Evolutionary conservation across 2,797 vertebrate species (phyloP).

Genomic region (Rhincodon typus): DNA sequence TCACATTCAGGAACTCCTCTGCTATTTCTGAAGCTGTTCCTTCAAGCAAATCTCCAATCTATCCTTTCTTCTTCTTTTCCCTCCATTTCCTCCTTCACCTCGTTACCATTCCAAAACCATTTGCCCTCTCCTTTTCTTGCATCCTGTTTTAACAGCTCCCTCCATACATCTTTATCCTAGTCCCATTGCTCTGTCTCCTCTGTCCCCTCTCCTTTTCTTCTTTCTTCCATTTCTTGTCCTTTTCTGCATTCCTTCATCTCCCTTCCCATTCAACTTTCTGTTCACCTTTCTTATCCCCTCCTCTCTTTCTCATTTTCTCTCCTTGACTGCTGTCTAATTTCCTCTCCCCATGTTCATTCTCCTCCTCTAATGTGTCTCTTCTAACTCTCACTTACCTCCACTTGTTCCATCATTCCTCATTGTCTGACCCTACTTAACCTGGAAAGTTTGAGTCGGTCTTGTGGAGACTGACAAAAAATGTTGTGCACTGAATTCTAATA

Average conservation of each 20-base stretch:
- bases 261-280: background rate
- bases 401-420: background rate
- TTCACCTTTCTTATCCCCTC: background rate
- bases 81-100: too few species aligned
- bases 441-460: background rate
- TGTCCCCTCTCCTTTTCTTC: background rate
- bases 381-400: background rate
- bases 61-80: background rate
- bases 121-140: background rate
- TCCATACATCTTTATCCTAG: background rate
- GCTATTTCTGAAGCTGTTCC: background rate
- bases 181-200: background rate
- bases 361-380: background rate
- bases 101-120: too few species aligned
- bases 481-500: background rate
- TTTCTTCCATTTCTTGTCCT: too few species aligned
- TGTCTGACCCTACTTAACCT: background rate
- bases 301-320: background rate
- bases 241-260: background rate
- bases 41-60: background rate
- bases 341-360: background rate
- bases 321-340: background rate
- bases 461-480: background rate
- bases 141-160: too few species aligned
- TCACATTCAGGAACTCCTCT: background rate